Conservation (phyloP, 2,797 vertebrate genomes). For the Bryconaethiops microstoma region DNA sequence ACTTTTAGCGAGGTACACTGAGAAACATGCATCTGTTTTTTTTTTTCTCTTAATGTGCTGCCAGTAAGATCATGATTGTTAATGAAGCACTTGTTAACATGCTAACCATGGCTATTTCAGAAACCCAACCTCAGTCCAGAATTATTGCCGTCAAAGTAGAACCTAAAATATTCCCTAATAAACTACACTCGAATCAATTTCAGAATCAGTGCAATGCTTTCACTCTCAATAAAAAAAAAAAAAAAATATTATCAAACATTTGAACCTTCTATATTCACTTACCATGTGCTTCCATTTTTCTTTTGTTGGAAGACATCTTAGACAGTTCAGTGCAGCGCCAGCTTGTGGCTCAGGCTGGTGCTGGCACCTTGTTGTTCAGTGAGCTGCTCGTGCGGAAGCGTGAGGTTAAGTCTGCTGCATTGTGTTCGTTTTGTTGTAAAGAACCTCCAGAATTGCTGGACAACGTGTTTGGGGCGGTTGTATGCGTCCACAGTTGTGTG, state of each 20-base stretch:
- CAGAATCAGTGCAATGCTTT: constrained; percentile 66
- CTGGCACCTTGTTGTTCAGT: background rate
- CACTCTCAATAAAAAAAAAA: constrained; percentile 29
- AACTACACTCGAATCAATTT: constrained; percentile 24
- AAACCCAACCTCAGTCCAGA: constrained; percentile 24
- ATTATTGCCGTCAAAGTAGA: constrained; percentile 31
- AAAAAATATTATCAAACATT: background rate
- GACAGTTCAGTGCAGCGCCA: background rate
- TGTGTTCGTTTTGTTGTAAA: constrained; percentile 7
- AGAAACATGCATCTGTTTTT: constrained; percentile 57
- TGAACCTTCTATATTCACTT: constrained; percentile 39
- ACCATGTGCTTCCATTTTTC: constrained; percentile 38
- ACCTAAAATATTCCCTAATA: constrained; percentile 6
- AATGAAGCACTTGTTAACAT: constrained; percentile 28
- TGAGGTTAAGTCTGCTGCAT: constrained; percentile 33
- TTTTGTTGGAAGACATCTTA: constrained; percentile 37
- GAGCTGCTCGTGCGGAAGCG: constrained; percentile 12
- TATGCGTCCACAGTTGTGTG: constrained; percentile 36
- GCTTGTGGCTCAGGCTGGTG: constrained; percentile 26
- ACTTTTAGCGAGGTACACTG: constrained; percentile 53
- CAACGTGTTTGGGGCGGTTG: constrained; percentile 16
- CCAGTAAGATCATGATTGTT: constrained; percentile 17
- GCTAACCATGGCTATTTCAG: constrained; percentile 22
- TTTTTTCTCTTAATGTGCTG: constrained; percentile 54
- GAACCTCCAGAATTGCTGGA: constrained; percentile 15